Base-by-base conservation (phyloP, 1,140 invertebrate species). In the Solenopsis fugax region DNA sequence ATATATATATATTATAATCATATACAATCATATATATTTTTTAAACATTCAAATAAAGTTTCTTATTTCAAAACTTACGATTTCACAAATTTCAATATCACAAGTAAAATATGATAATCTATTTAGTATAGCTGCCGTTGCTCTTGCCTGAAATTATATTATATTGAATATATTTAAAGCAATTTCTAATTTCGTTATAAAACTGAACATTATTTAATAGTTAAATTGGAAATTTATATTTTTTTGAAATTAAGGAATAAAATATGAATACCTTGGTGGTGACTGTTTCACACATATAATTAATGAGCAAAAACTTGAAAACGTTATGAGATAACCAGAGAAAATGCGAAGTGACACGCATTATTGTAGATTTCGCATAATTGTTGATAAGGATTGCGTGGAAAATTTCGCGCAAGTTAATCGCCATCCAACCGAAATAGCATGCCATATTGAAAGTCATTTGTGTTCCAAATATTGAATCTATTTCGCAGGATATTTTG, bases 391-490 rank as follows among this genome's bases (percentile, higher is more conserved):
- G 4, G 3, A 76, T 24, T 13, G 16, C 0, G 7, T 12, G 16
- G 0, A 76, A 24, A 60, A 60, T 0, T 24, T 29, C 37, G 0
- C 37, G n/a, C 16, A 76, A 60, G 1, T 58, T 13, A 12, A 24
- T 0, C 4, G 4, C 7, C 24, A 45, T 18, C 34, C 54, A 45
- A 45, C 13, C 34, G 24, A 76, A 76, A 18, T 60, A 60, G 7
- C 13, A 21, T 45, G 12, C 52, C 65, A 82, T 71, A 24, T 60
- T 56, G 2, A 82, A 45, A 10, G 80, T 72, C 67, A 82, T 71
- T 45, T 72, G 64, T 4, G n/a, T 0, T 41, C 65, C 80, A 45
- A 82, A 82, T 54, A 72, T 71, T 41, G 12, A 41, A 2, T 82
- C 48, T 29, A 82, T n/a, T 12, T 71, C 78, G 4, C 13, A 2